Conservation (phyloP, 2,113 vertebrate genomes). For the Polypterus senegalus region DNA sequence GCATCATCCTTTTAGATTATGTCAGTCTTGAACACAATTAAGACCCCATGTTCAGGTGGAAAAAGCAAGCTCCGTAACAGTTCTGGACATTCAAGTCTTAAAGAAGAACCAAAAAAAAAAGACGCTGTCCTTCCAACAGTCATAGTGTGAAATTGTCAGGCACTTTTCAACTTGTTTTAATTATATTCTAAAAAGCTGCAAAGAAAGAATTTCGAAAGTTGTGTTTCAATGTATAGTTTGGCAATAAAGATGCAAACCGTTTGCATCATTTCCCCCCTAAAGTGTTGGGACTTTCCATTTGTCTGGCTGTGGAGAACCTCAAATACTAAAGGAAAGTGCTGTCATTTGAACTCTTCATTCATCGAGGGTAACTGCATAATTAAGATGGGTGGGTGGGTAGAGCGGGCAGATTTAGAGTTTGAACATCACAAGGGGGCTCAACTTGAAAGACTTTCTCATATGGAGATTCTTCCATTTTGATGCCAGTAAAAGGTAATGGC, state of each 20-base stretch:
- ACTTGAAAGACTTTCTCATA: too few relatives aligned
- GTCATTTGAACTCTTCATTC: not conserved
- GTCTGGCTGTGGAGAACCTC: too few relatives aligned
- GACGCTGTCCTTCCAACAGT: slow-evolving; percentile 70
- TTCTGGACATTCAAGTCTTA: slow-evolving; percentile 94
- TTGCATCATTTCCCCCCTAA: slow-evolving; percentile 21
- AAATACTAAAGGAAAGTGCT: slow-evolving; percentile 15
- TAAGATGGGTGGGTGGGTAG: too few relatives aligned
- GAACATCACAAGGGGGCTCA: too few relatives aligned
- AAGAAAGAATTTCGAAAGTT: slow-evolving; percentile 37
- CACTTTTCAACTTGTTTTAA: slow-evolving; percentile 83
- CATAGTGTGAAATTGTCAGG: slow-evolving; percentile 85
- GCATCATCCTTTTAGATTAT: not conserved
- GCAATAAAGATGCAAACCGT: slow-evolving; percentile 51
- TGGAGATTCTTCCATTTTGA: too few relatives aligned
- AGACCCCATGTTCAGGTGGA: slow-evolving; percentile 56
- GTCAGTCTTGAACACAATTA: slow-evolving; percentile 32
- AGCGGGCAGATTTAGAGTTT: too few relatives aligned
- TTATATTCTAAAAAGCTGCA: slow-evolving; percentile 63
- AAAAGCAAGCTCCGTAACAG: slow-evolving; percentile 71
- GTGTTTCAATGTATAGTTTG: slow-evolving; percentile 55
- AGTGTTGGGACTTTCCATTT: slow-evolving; percentile 11
- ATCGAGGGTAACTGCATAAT: too few relatives aligned
- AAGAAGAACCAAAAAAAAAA: slow-evolving; percentile 46
- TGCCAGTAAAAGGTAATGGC: too few relatives aligned